A percentile compares a stretch with the other conserved stretches of the same genome.
Evolutionary conservation across 2,797 vertebrate genomes (phyloP).

Genomic region (Microhierax caerulescens): DNA sequence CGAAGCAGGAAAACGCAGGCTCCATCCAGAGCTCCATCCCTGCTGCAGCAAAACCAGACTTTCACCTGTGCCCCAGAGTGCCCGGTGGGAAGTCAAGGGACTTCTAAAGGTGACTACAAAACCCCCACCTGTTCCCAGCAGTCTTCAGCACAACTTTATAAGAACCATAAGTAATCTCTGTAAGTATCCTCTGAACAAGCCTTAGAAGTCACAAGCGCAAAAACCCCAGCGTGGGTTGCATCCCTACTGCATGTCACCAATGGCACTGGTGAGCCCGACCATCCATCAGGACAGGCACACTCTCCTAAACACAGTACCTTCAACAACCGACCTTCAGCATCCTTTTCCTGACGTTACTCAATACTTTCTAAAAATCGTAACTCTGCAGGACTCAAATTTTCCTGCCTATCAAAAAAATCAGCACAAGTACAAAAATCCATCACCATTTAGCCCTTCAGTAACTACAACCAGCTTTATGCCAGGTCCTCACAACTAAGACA

Average conservation of each 20-base stretch:
- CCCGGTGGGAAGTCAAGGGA: background rate
- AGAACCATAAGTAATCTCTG: no score
- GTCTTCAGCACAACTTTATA: fast-evolving
- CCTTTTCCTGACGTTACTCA: background rate
- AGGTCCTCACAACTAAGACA: background rate
- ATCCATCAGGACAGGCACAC: background rate
- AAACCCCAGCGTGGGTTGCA: background rate
- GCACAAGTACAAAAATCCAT: background rate
- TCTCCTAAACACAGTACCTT: background rate
- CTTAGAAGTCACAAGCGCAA: background rate
- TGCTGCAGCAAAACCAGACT: background rate
- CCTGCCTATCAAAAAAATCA: background rate
- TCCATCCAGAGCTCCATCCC: background rate
- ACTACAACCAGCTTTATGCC: background rate
- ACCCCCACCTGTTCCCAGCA: background rate
- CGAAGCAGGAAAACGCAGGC: background rate
- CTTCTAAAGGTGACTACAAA: background rate
- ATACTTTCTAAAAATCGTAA: fast-evolving
- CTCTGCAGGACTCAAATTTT: background rate
- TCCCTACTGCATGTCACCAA: background rate
- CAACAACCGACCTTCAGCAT: background rate
- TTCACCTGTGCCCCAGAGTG: background rate
- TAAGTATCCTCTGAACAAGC: background rate
- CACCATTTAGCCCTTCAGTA: background rate
- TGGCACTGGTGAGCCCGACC: background rate